Evolutionary conservation across 2,797 vertebrate species (phyloP), one percentile per base, ranked within the genome.

Genomic region (Neoniphon sammara): DNA sequence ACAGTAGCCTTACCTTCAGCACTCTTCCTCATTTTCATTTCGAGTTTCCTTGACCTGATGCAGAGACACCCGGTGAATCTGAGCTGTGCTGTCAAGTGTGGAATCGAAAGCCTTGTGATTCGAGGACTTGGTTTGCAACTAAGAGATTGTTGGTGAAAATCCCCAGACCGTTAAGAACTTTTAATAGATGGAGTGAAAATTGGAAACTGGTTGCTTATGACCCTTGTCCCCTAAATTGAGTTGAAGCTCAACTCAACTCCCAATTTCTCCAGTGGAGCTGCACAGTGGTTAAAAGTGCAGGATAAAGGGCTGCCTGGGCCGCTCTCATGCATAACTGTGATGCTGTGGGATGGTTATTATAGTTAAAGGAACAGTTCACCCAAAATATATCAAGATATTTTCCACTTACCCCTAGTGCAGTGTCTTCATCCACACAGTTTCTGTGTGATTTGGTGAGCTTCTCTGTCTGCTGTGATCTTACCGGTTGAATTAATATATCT

Each of bases 261-360:
- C 69, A 60, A 14, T 55, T 55, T 53, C 25, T 73, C 46, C 50
- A 34, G 7, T 52, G 8, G 25, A 57, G 55, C 31, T 50, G 54
- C 53, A n/a, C 27, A 39, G 34, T 21, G 30, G n/a, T 70, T 56
- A 61, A 63, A 7, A 18, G 20, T 8, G 4, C 49, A 70, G 68
- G 58, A 77, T 59, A 36, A 83, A 57, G 63, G 53, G 4, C 54
- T 44, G 72, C 47, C 54, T 34, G 20, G 27, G 53, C 44, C n/a
- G 20, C 55, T 52, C 18, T 57, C 36, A 39, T 12, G 36, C 11
- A 7, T 39, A 39, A 39, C 36, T 39, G 36, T 11, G 36, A 9
- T 7, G 8, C 3, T 7, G 39, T 12, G 39, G 11, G 1, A 42
- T 14, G 39, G 39, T 42, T 42, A 42, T 7, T 11, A 11, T 17